Base-by-base conservation (phyloP, 2,888 invertebrate species). In the Aphidius colemani region DNA sequence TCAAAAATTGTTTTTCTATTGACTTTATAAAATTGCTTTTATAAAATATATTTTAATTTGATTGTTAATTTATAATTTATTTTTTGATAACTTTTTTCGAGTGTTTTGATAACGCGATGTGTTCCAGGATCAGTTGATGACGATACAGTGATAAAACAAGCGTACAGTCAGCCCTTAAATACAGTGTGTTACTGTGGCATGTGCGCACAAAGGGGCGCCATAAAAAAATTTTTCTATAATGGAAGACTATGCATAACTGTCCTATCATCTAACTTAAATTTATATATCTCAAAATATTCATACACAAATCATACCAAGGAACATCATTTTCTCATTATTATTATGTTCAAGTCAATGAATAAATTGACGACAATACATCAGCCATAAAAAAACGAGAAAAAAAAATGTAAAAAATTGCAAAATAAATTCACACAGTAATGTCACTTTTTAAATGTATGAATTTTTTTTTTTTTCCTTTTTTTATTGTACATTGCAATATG, bases 131-230 rank as follows among this genome's bases (percentile, higher is more conserved):
- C 70, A 69, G 67, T 69, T 61, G 73, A 69, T 71, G 71, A 71
- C 67, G 72, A 70, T 74, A 78, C 75, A 79, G 78, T 79, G 79
- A 72, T 75, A 74, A 72, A 71, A 70, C 67, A 71, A 69, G 70
- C 69, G 70, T 69, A 51, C 66, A 70, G 72, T 75, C 78, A 75
- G 76, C 78, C 79, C 78, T 79, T 79, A 79, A 79, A 79, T 79
- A 79, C 76, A 70, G 69, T 67, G 70, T 69, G 70, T 72, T 65
- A 65, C 64, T 66, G 69, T 73, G 75, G 70, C 79, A 79, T 79
- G 79, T 79, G 79, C 79, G 72, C 70, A 75, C 69, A 71, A 74
- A 67, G 73, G 71, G 69, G 72, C 71, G 73, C 72, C 70, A 70
- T 70, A 53, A 67, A 67, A 64, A 55, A 65, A 68, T 40, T 5